These are phyloP conservation scores for Plumapathes pennacea DNA, from an alignment of 92 coral and sea anemone species.

Conservation along the genomic window DNA sequence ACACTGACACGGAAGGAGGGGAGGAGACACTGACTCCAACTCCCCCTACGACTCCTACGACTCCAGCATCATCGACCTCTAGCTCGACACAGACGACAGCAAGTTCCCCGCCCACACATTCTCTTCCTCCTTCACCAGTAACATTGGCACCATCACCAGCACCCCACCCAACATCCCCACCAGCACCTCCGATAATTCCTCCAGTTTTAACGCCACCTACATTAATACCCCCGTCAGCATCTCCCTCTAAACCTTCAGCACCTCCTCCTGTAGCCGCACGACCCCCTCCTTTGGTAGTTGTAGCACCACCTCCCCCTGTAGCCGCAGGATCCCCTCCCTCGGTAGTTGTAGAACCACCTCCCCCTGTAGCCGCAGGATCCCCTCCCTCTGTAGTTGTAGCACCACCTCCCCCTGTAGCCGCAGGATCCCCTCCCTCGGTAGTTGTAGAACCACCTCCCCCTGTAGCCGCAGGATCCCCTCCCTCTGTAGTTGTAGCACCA, in stretches of 20 bases:
- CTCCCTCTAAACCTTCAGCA: not conserved
- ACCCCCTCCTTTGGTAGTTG: slow-evolving; percentile 11
- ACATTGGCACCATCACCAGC: slow-evolving; percentile 1
- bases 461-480: slow-evolving; percentile 6
- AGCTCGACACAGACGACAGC: not conserved
- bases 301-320: slow-evolving; percentile 2
- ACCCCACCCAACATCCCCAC: slow-evolving; percentile 8
- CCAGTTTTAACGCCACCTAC: slow-evolving; percentile 4
- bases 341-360: slow-evolving; percentile 13
- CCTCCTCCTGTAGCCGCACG: not conserved
- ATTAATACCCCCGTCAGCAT: slow-evolving; percentile 3
- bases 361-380: not conserved
- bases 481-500: slow-evolving; percentile 9
- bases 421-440: slow-evolving; percentile 9
- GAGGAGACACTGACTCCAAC: slow-evolving; percentile 38
- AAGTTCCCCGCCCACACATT: not conserved
- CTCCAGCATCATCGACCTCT: not conserved
- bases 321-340: slow-evolving; percentile 2
- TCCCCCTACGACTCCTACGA: slow-evolving; percentile 27
- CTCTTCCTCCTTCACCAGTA: slow-evolving; percentile 12
- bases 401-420: slow-evolving; percentile 14
- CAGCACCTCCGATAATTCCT: slow-evolving; percentile 1
- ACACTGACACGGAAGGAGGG: slow-evolving; percentile 25
- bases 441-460: not conserved
- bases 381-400: slow-evolving; percentile 13